These are phyloP conservation scores for Stegophylla sp. DNA, from an alignment of 2,888 invertebrate genomes.

Conservation along the genomic window DNA sequence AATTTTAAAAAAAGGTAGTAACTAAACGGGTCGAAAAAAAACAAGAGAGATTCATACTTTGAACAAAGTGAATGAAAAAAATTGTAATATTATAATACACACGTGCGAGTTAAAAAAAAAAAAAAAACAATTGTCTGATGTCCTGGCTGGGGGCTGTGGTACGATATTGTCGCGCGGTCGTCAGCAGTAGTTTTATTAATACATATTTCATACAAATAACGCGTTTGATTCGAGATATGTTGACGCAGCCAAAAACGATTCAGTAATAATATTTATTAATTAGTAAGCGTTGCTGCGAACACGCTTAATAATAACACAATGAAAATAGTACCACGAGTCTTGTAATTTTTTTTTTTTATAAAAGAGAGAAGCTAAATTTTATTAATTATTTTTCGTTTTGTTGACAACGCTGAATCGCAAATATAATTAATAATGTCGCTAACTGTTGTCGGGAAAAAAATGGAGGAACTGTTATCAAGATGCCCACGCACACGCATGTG, in stretches of 20 bases:
- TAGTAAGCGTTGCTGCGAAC: conserved; percentile 21
- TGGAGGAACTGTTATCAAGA: no score
- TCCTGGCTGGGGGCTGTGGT: neutral
- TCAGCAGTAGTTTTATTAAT: neutral
- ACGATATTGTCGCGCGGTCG: neutral
- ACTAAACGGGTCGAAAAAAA: neutral
- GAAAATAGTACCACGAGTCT: neutral
- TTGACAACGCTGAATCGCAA: no score
- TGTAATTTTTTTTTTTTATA: no score
- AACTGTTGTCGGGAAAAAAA: no score
- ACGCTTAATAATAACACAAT: conserved; percentile 12
- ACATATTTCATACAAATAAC: neutral
- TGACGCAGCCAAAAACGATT: conserved; percentile 10
- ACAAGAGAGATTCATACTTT: no score
- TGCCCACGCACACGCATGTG: no score
- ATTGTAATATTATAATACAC: neutral
- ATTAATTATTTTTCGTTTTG: conserved; percentile 2
- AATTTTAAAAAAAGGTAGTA: neutral
- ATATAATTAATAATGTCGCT: no score
- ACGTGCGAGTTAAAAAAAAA: neutral
- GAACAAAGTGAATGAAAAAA: neutral
- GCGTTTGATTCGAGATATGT: conserved; percentile 16
- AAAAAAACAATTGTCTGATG: neutral
- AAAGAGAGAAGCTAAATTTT: conserved; percentile 16
- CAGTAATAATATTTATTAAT: conserved; percentile 9